These are phyloP conservation scores for Myiothlypis coronata DNA, from an alignment of 2,797 vertebrate genomes.

Conservation along the genomic window DNA sequence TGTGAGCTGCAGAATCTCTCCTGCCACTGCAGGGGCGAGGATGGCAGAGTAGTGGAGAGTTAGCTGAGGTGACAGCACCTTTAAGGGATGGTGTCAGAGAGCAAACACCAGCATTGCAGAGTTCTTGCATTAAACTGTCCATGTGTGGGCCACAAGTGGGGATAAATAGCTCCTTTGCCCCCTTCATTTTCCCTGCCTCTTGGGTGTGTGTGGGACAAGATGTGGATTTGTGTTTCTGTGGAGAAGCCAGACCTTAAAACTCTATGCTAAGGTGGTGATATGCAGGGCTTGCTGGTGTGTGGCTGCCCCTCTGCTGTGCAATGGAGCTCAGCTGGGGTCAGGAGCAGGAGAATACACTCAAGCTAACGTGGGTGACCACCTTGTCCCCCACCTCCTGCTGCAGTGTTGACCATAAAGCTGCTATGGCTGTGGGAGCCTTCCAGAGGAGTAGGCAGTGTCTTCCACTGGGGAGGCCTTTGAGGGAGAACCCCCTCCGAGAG, in stretches of 20 bases:
- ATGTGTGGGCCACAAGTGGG: rapidly evolving
- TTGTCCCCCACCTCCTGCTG: background rate
- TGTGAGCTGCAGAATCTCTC: background rate
- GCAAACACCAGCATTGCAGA: background rate
- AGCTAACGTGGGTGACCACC: rapidly evolving
- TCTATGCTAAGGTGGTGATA: background rate
- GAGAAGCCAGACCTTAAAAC: background rate
- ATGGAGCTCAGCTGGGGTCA: background rate
- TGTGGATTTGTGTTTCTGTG: background rate
- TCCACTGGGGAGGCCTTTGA: background rate
- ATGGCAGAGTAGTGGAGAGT: background rate
- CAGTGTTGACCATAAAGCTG: background rate
- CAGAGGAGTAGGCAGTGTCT: background rate
- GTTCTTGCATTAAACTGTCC: background rate
- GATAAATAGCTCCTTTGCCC: rapidly evolving
- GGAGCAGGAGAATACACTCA: background rate
- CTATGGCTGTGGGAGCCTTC: background rate
- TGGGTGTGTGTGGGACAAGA: background rate
- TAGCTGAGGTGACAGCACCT: background rate
- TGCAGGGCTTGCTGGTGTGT: background rate
- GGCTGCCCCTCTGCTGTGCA: background rate
- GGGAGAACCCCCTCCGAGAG: background rate
- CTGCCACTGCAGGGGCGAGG: background rate
- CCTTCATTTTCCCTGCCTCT: background rate
- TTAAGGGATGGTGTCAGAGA: background rate